Conservation (phyloP, 2,113 vertebrate species). For the Percopsis transmontana region DNA sequence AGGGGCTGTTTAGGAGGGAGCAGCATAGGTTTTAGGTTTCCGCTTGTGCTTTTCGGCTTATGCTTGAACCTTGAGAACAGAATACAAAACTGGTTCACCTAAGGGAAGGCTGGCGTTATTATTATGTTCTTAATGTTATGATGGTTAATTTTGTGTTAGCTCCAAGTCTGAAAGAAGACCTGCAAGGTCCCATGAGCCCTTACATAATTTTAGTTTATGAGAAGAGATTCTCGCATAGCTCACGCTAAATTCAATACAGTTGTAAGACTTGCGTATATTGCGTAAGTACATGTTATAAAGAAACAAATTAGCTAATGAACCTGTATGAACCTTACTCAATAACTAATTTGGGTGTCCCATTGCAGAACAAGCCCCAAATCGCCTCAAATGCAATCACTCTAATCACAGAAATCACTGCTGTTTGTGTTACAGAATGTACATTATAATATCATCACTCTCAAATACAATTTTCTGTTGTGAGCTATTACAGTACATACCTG, state of each 20-base stretch:
- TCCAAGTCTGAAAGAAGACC: neutral
- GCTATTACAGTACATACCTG: constrained; percentile 2
- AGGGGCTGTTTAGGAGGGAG: neutral
- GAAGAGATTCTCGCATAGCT: neutral
- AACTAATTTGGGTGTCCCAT: too few species aligned
- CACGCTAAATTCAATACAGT: neutral
- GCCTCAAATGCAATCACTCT: neutral
- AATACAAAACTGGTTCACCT: neutral
- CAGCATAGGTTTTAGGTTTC: neutral
- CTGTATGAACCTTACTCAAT: neutral
- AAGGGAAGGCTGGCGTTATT: neutral
- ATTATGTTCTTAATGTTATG: neutral
- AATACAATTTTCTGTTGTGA: neutral
- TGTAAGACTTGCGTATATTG: neutral
- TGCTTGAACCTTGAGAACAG: neutral
- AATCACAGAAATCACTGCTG: neutral
- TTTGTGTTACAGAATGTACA: neutral
- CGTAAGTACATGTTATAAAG: neutral
- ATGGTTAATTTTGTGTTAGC: neutral
- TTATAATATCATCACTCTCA: neutral
- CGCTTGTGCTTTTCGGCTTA: neutral
- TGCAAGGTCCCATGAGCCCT: neutral
- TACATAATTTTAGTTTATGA: neutral
- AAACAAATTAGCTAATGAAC: neutral
- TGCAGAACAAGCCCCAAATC: neutral